Percentiles rank a stretch among this genome's conserved stretches.
These are phyloP conservation scores for Meandrusa payeni DNA, from an alignment of 2,888 invertebrate species.

Conservation along the genomic window DNA sequence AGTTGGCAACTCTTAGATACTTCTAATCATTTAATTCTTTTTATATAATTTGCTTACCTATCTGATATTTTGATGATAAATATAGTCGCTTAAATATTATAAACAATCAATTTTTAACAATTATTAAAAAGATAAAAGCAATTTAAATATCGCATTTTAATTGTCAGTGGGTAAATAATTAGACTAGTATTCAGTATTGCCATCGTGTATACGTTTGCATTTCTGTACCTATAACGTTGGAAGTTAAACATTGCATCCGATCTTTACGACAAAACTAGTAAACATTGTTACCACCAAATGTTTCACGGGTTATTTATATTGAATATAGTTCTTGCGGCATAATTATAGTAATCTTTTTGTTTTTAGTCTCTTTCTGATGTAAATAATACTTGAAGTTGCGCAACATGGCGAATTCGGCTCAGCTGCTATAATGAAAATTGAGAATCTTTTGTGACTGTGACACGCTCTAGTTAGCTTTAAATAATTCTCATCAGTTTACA, in stretches of 20 bases:
- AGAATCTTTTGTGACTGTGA: conserved; percentile 60
- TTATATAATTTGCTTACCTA: too few relatives aligned
- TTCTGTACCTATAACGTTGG: neutral
- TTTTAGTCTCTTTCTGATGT: conserved; percentile 26
- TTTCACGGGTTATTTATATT: conserved; percentile 1
- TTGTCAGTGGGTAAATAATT: too few relatives aligned
- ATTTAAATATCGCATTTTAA: too few relatives aligned
- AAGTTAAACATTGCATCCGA: conserved; percentile 1
- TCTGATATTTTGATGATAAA: too few relatives aligned
- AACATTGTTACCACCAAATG: conserved; percentile 13
- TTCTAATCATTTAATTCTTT: too few relatives aligned
- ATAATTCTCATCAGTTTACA: conserved; percentile 50
- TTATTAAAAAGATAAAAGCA: too few relatives aligned
- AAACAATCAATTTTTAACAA: too few relatives aligned
- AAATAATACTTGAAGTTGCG: conserved; percentile 55
- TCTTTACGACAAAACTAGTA: conserved; percentile 1
- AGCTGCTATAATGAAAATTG: conserved; percentile 66
- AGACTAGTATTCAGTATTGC: conserved; percentile 9
- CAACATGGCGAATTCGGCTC: conserved; percentile 76
- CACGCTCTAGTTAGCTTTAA: conserved; percentile 65
- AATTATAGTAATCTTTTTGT: conserved; percentile 1
- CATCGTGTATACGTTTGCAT: conserved; percentile 3
- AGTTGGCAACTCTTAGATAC: too few relatives aligned
- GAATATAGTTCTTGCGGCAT: neutral
- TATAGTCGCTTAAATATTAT: too few relatives aligned